These are phyloP conservation scores for Channa maculata DNA, from an alignment of 2,113 vertebrate genomes.

Conservation along the genomic window DNA sequence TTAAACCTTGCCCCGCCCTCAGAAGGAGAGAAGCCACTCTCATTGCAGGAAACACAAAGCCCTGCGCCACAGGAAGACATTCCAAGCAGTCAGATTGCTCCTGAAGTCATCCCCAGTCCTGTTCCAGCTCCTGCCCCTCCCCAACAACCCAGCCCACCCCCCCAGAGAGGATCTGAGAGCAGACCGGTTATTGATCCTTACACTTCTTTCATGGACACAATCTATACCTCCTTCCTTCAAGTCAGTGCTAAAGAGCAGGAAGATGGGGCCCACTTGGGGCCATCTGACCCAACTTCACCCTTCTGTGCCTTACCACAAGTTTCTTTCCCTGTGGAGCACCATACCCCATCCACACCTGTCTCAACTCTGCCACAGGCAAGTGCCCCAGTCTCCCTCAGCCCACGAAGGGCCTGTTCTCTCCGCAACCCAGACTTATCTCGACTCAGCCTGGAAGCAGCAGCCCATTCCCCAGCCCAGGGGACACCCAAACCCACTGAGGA, in stretches of 20 bases:
- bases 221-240: conserved; percentile 87
- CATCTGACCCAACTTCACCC: conserved; percentile 72
- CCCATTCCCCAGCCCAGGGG: conserved; percentile 86
- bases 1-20: conserved; percentile 79
- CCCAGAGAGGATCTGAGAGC: conserved; percentile 67
- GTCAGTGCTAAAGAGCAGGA: conserved; percentile 84
- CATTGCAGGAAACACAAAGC: conserved; percentile 71
- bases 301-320: conserved; percentile 83
- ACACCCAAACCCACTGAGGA: conserved; percentile 84
- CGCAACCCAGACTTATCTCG: conserved; percentile 82
- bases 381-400: conserved; percentile 82
- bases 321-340: conserved; percentile 78
- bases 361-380: conserved; percentile 74
- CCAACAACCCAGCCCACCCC: conserved; percentile 50
- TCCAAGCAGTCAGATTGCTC: conserved; percentile 68
- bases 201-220: conserved; percentile 87
- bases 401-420: conserved; percentile 82
- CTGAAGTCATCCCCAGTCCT: conserved; percentile 69
- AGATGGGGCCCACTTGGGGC: conserved; percentile 69
- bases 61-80: conserved; percentile 74
- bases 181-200: conserved; percentile 82
- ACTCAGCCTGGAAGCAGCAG: conserved; percentile 81
- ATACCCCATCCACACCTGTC: conserved; percentile 53
- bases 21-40: conserved; percentile 79
- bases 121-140: conserved; percentile 45